A percentile compares a stretch with the other conserved stretches of the same genome.
phyloP scores from a whole-genome alignment of 2,888 invertebrate species.

The Boloria euphrosyne region DNA sequence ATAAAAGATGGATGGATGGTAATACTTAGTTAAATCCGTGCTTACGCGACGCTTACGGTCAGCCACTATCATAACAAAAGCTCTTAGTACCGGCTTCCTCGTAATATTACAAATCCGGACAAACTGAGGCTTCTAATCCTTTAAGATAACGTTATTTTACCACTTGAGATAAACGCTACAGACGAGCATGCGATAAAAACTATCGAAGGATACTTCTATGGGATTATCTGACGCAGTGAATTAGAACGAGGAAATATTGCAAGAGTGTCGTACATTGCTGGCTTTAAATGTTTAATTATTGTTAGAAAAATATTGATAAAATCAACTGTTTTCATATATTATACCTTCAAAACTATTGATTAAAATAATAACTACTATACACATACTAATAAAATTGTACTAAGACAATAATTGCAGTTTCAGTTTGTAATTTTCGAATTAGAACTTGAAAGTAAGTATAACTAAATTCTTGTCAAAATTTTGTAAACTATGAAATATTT shows the following conservation, averaged over 20 bases:
- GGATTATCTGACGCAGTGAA: not conserved
- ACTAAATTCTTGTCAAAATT: no score
- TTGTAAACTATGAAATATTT: no score
- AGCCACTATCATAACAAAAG: slow-evolving; percentile 6
- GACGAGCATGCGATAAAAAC: slow-evolving; percentile 24
- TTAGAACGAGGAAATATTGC: not conserved
- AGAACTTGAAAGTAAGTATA: no score
- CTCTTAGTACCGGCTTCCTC: not conserved
- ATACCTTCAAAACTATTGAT: no score
- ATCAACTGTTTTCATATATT: no score
- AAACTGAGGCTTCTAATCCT: slow-evolving; percentile 11
- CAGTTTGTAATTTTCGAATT: no score
- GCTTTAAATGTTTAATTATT: not conserved
- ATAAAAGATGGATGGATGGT: no score
- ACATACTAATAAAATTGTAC: no score
- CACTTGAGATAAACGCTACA: slow-evolving; percentile 7
- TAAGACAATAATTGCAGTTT: no score
- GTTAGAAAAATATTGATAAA: no score
- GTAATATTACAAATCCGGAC: slow-evolving; percentile 22
- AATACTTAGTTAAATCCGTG: no score
- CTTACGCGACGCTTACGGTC: not conserved
- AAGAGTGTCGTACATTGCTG: slow-evolving; percentile 3
- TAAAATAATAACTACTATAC: no score
- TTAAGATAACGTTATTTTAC: slow-evolving; percentile 14
- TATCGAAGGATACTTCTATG: slow-evolving; percentile 17